Percentiles rank a stretch among this genome's conserved stretches.
These are phyloP conservation scores for Nothoprocta perdicaria DNA, from an alignment of 2,113 vertebrate genomes.

Conservation along the genomic window DNA sequence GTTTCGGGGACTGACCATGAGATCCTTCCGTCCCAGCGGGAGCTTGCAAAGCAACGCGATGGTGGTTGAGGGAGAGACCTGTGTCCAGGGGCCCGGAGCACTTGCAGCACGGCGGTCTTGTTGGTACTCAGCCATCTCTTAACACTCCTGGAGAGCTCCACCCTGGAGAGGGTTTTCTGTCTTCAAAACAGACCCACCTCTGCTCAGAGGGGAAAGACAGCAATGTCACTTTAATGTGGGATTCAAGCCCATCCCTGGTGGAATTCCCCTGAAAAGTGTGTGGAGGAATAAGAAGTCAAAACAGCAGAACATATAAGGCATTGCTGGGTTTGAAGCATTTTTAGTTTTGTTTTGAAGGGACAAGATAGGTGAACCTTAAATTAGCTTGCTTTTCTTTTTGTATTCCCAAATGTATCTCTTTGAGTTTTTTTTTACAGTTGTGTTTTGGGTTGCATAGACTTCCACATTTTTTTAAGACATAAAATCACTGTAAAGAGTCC, in stretches of 20 bases:
- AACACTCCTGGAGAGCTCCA: slow-evolving; percentile 8
- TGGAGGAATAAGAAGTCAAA: slow-evolving; percentile 70
- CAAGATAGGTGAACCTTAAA: slow-evolving; percentile 35
- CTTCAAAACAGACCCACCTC: background rate
- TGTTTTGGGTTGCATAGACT: slow-evolving; percentile 17
- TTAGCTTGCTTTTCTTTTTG: slow-evolving; percentile 44
- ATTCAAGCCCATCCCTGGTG: slow-evolving; percentile 73
- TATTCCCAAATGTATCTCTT: slow-evolving; percentile 9
- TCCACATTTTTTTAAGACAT: background rate
- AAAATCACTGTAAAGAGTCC: background rate
- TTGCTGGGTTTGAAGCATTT: slow-evolving; percentile 69
- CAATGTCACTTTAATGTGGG: slow-evolving; percentile 70
- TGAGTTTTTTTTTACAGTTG: background rate
- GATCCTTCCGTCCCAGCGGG: background rate
- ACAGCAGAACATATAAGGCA: slow-evolving; percentile 81
- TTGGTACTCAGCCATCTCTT: background rate
- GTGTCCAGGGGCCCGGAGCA: background rate
- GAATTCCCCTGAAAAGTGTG: slow-evolving; percentile 77
- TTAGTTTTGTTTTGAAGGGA: slow-evolving; percentile 75
- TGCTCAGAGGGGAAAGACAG: slow-evolving; percentile 40
- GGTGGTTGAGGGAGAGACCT: background rate
- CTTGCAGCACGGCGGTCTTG: background rate
- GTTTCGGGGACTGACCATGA: background rate
- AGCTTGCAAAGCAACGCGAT: background rate
- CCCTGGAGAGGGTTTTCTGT: slow-evolving; percentile 46